Percentiles rank a stretch among this genome's conserved stretches.
phyloP scores from a whole-genome alignment of 2,888 invertebrate species.

The Trichogramma evanescens region DNA sequence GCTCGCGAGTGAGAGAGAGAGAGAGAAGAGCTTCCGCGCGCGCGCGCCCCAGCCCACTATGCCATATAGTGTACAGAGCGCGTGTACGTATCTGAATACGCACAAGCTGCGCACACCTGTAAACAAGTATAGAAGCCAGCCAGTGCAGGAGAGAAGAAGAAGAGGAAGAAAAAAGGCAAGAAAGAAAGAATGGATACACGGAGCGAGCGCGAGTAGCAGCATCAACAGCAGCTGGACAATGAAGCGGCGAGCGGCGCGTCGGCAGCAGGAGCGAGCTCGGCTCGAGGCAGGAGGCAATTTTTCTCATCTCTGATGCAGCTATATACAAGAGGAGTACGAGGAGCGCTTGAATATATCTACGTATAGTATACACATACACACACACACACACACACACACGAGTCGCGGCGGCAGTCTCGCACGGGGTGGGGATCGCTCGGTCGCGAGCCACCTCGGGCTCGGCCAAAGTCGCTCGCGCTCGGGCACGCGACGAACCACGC shows the following conservation, averaged over 20 bases:
- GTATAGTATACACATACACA: no score
- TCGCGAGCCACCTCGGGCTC: constrained; percentile 30
- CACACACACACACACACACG: background rate
- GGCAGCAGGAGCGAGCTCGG: no score
- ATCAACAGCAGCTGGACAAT: background rate
- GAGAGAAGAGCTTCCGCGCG: background rate
- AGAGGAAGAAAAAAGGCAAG: background rate
- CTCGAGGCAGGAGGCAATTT: background rate
- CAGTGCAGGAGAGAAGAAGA: background rate
- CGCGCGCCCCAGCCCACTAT: background rate
- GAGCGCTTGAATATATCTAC: no score
- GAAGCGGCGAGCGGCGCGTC: background rate
- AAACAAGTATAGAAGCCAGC: constrained; percentile 7
- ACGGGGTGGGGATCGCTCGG: constrained; percentile 9
- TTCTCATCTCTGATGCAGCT: background rate
- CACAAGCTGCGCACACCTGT: constrained; percentile 15
- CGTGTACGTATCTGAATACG: no score
- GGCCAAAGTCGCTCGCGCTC: constrained; percentile 43
- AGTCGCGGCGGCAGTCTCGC: background rate
- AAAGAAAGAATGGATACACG: background rate
- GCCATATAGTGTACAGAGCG: background rate
- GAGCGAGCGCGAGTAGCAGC: background rate
- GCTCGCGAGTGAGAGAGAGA: background rate
- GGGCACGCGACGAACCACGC: constrained; percentile 43
- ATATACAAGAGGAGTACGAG: no score